A percentile compares a stretch with the other conserved stretches of the same genome.
phyloP scores from a whole-genome alignment of 2,113 vertebrate species.

The Phrynosoma blainvillii region DNA sequence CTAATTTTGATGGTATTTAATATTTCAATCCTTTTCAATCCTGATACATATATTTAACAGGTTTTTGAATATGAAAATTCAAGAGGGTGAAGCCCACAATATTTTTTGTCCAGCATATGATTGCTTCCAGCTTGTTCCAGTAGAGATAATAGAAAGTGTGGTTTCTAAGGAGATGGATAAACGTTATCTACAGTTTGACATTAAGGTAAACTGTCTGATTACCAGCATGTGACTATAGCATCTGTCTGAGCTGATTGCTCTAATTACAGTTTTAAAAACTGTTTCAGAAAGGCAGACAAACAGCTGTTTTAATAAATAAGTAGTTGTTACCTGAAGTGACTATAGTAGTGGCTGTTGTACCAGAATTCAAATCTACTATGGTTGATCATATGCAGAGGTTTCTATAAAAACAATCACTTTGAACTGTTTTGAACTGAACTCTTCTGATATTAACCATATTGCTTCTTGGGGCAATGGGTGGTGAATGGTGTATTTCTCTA shows the following conservation, averaged over 20 bases:
- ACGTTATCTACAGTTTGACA: constrained; percentile 97
- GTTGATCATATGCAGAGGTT: not conserved
- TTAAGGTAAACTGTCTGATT: constrained; percentile 86
- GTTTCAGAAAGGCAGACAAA: constrained; percentile 17
- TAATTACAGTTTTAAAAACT: constrained; percentile 36
- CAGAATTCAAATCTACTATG: no score
- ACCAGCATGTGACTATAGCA: constrained; percentile 33
- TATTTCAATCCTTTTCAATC: constrained; percentile 61
- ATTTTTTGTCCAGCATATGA: constrained; percentile 98
- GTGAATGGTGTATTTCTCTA: not conserved
- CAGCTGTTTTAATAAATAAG: not conserved
- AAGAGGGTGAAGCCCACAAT: constrained; percentile 98
- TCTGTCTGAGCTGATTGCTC: constrained; percentile 44
- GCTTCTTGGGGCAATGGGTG: not conserved
- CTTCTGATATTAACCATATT: not conserved
- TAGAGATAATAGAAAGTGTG: constrained; percentile 98
- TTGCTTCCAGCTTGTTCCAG: constrained; percentile 97
- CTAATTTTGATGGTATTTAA: constrained; percentile 21
- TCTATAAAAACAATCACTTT: not conserved
- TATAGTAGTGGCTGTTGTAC: not conserved
- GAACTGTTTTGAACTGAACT: not conserved
- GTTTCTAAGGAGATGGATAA: constrained; percentile 99
- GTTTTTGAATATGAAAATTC: constrained; percentile 98
- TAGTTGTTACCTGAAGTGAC: not conserved
- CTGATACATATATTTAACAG: constrained; percentile 74